Percentiles rank a stretch among this genome's conserved stretches.
These are phyloP conservation scores for Magallana angulata DNA, from an alignment of 1,140 invertebrate species.

Conservation along the genomic window DNA sequence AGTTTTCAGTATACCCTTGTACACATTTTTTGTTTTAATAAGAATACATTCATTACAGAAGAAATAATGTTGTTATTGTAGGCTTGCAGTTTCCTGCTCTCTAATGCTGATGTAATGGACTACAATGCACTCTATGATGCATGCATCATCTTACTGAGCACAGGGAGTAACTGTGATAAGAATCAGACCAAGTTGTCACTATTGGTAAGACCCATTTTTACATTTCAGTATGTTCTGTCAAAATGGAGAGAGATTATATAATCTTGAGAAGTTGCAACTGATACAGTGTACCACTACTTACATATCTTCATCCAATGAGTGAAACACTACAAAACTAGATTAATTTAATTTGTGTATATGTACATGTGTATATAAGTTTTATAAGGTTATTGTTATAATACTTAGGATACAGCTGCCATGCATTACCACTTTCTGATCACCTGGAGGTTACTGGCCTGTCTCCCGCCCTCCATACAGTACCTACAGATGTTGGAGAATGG, in stretches of 20 bases:
- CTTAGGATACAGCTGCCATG: constrained; percentile 87
- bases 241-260: too few species aligned
- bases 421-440: constrained; percentile 94
- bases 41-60: background rate
- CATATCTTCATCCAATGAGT: too few species aligned
- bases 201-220: constrained; percentile 67
- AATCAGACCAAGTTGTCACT: constrained; percentile 72
- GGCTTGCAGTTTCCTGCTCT: constrained; percentile 95
- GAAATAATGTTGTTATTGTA: constrained; percentile 66
- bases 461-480: constrained; percentile 93
- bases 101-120: constrained; percentile 92
- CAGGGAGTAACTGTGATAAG: constrained; percentile 79
- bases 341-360: too few species aligned
- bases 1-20: background rate
- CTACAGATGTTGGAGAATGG: constrained; percentile 87
- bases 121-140: constrained; percentile 93
- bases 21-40: background rate
- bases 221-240: too few species aligned
- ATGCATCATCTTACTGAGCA: constrained; percentile 86
- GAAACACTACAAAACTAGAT: too few species aligned
- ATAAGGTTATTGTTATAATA: too few species aligned
- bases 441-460: constrained; percentile 88
- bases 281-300: too few species aligned
- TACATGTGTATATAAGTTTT: too few species aligned
- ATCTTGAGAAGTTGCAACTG: too few species aligned